A percentile compares a stretch with the other conserved stretches of the same genome.
Conservation (phyloP, 2,888 invertebrate genomes). For the Orchesellides sinensis region DNA sequence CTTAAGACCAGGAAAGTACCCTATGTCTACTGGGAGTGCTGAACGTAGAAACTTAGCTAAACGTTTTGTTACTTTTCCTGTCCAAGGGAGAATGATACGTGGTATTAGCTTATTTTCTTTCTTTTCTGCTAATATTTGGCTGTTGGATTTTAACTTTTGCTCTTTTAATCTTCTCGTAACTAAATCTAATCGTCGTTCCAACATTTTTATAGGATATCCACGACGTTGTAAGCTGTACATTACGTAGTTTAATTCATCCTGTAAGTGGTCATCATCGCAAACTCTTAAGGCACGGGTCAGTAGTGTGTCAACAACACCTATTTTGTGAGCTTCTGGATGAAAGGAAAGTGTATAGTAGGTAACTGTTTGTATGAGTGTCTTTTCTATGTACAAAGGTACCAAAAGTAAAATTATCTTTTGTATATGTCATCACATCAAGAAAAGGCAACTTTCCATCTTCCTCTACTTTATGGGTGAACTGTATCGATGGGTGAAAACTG, state of each 20-base stretch:
- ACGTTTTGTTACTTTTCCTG: slow-evolving; percentile 1
- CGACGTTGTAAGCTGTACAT: not conserved
- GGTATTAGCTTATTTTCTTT: not conserved
- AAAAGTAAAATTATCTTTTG: not conserved
- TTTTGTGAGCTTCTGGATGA: slow-evolving; percentile 54
- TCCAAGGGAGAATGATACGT: slow-evolving; percentile 17
- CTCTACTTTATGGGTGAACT: slow-evolving; percentile 48
- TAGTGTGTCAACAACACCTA: slow-evolving; percentile 8
- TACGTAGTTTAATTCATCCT: slow-evolving; percentile 23
- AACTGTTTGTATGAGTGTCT: slow-evolving; percentile 25
- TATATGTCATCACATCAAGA: slow-evolving; percentile 1
- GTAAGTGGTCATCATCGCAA: slow-evolving; percentile 5
- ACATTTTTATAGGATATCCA: slow-evolving; percentile 18
- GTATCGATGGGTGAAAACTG: not conserved
- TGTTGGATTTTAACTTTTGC: not conserved
- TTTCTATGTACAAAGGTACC: slow-evolving; percentile 24
- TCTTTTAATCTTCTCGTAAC: not conserved
- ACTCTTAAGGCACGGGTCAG: slow-evolving; percentile 6
- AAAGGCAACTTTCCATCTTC: slow-evolving; percentile 30
- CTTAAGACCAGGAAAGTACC: slow-evolving; percentile 19
- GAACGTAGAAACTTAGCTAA: not conserved
- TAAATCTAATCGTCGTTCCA: not conserved
- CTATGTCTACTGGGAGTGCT: not conserved
- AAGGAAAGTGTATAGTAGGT: too few species aligned
- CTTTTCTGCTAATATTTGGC: not conserved